phyloP scores from a whole-genome alignment of 2,888 invertebrate species.

The Galerucella nymphaeae region DNA sequence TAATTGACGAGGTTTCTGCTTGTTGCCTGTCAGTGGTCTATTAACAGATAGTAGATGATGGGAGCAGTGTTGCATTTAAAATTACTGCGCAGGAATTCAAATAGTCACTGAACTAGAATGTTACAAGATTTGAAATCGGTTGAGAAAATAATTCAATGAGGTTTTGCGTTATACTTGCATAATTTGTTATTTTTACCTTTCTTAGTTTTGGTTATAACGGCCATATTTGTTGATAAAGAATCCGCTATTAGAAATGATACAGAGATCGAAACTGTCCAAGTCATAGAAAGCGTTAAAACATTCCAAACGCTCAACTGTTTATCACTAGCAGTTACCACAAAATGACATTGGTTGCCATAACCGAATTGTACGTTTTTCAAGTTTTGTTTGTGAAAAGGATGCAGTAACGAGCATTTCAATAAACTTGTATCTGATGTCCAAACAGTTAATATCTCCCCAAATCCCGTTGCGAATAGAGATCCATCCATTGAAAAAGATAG shows the following conservation, averaged over 20 bases:
- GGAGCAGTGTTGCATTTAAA: too few species aligned
- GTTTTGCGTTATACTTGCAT: too few species aligned
- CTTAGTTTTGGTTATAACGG: slow-evolving; percentile 72
- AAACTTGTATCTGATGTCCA: slow-evolving; percentile 74
- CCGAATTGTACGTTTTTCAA: slow-evolving; percentile 71
- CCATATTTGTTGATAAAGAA: slow-evolving; percentile 74
- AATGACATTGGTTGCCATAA: slow-evolving; percentile 68
- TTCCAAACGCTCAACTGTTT: slow-evolving; percentile 78
- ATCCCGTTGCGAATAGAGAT: slow-evolving; percentile 79
- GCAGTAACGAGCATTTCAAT: slow-evolving; percentile 70
- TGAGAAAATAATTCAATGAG: too few species aligned
- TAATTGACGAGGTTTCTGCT: too few species aligned
- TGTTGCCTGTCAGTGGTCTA: too few species aligned
- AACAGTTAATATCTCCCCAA: slow-evolving; percentile 74
- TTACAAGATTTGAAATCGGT: too few species aligned
- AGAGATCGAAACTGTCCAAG: slow-evolving; percentile 73
- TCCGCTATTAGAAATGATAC: slow-evolving; percentile 69
- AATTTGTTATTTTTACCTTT: slow-evolving; percentile 66
- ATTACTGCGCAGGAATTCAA: too few species aligned
- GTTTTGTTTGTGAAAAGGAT: slow-evolving; percentile 56
- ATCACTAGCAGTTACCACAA: slow-evolving; percentile 70
- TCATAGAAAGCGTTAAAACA: slow-evolving; percentile 74
- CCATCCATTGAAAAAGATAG: slow-evolving; percentile 80
- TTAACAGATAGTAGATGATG: too few species aligned
- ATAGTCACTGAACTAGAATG: too few species aligned